phyloP scores from a whole-genome alignment of 2,113 vertebrate genomes.

The Agapornis roseicollis region DNA sequence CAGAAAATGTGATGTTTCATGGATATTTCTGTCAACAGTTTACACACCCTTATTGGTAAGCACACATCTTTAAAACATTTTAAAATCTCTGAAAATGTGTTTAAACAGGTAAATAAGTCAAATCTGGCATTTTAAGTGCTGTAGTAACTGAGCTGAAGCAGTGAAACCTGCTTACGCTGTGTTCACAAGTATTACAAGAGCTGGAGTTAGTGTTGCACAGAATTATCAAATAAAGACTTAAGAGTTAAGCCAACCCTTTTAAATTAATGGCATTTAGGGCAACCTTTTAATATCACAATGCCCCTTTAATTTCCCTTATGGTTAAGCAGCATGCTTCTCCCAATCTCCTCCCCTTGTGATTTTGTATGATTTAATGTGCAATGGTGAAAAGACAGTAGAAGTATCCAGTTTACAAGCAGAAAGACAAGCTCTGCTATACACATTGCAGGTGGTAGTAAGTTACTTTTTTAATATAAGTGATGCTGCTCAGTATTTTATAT shows the following conservation, averaged over 20 bases:
- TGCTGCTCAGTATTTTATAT: not conserved
- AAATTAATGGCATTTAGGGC: not conserved
- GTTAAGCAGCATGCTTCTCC: not conserved
- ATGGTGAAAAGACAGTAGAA: not conserved
- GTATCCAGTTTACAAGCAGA: not conserved
- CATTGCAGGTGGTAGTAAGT: not conserved
- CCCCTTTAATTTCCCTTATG: not conserved
- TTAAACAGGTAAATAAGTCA: not conserved
- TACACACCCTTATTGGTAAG: not conserved
- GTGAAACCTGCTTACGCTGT: not conserved
- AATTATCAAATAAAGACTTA: not conserved
- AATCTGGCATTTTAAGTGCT: not conserved
- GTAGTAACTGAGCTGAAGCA: not conserved
- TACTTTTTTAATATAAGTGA: not conserved
- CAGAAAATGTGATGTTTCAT: not conserved
- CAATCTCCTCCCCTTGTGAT: not conserved
- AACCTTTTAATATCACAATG: not conserved
- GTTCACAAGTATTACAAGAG: not conserved
- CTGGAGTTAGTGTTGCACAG: not conserved
- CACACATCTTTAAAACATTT: not conserved
- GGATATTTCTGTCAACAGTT: not conserved
- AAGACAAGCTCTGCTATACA: not conserved
- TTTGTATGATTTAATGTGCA: not conserved
- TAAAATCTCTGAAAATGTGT: not conserved
- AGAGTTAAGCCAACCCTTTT: not conserved